Percentiles rank a stretch among this genome's conserved stretches.
phyloP scores from a whole-genome alignment of 1,140 invertebrate genomes.

The Drosophila prosaltans region DNA sequence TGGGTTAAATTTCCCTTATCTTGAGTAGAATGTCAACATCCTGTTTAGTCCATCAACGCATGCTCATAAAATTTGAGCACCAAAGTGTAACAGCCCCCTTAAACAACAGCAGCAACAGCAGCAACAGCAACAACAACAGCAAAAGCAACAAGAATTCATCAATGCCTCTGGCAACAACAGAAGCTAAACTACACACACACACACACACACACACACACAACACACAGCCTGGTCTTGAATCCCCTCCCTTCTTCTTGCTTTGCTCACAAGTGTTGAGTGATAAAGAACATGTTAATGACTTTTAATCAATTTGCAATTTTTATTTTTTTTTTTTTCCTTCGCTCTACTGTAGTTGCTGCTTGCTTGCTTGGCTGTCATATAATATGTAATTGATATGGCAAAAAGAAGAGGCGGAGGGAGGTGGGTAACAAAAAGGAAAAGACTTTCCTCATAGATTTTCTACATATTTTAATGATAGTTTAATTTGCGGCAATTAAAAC shows the following conservation, averaged over 20 bases:
- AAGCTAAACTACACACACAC: constrained; percentile 2
- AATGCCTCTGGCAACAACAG: constrained; percentile 26
- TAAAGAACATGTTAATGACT: constrained; percentile 80
- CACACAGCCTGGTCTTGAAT: constrained; percentile 2
- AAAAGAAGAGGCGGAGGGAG: not conserved
- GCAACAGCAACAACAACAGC: constrained; percentile 28
- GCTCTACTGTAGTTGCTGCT: not conserved
- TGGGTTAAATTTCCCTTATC: not conserved
- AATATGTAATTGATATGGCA: constrained; percentile 64
- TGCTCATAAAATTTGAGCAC: constrained; percentile 71
- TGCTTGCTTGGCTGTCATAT: constrained; percentile 49
- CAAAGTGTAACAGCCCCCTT: constrained; percentile 50
- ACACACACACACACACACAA: not conserved
- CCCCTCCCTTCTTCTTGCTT: not conserved
- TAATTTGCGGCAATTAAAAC: constrained; percentile 79
- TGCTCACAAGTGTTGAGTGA: constrained; percentile 65
- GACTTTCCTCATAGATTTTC: constrained; percentile 41
- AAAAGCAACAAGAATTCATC: not conserved
- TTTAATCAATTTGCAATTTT: constrained; percentile 78
- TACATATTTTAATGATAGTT: constrained; percentile 79
- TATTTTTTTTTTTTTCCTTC: not conserved
- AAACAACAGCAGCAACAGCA: not conserved
- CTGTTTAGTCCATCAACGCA: constrained; percentile 58
- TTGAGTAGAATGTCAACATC: constrained; percentile 38
- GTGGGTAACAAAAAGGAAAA: not conserved